Conservation (phyloP, 1,140 invertebrate genomes). For the Bombus affinis region DNA sequence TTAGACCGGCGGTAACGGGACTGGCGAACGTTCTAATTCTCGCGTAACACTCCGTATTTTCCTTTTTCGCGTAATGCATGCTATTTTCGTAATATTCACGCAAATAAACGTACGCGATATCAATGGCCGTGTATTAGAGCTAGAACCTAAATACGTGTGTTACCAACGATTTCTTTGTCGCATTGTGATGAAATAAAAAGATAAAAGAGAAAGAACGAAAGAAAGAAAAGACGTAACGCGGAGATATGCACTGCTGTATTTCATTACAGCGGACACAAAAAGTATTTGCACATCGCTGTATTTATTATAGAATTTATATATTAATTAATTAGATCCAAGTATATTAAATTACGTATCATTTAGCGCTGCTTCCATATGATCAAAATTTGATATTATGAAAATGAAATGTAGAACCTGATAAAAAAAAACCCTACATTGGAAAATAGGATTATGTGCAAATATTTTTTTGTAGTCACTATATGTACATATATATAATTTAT, state of each 20-base stretch:
- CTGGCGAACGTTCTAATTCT: not conserved
- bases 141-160: not conserved
- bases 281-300: no score
- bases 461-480: no score
- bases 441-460: no score
- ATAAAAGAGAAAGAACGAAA: not conserved
- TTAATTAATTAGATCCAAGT: no score
- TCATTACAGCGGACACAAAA: not conserved
- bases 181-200: not conserved
- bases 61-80: not conserved
- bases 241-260: not conserved
- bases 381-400: no score
- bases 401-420: no score
- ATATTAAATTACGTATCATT: no score
- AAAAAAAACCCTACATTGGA: no score
- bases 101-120: conserved; percentile 12
- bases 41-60: not conserved
- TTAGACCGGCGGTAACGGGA: not conserved
- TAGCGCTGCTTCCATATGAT: no score
- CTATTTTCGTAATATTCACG: conserved; percentile 24
- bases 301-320: no score
- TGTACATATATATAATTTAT: no score
- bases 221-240: not conserved
- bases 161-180: not conserved
- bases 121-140: not conserved